These are phyloP conservation scores for Leucophenga maculata DNA, from an alignment of 2,888 invertebrate genomes.

Conservation along the genomic window DNA sequence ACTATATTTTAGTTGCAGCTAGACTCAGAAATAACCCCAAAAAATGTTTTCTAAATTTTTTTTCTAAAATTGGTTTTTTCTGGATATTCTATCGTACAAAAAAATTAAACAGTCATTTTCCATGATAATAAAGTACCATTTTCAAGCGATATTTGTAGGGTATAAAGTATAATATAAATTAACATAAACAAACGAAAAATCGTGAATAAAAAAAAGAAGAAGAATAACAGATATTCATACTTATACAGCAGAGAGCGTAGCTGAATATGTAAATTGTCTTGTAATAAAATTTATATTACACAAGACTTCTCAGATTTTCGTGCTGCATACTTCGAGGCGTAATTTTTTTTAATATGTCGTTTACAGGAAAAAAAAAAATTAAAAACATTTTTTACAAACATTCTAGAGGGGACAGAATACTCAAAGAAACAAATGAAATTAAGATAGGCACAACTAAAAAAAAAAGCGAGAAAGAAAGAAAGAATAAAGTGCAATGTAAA, in stretches of 20 bases:
- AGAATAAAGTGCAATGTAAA: constrained; percentile 33
- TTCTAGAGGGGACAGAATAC: constrained; percentile 41
- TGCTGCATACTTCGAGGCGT: no score
- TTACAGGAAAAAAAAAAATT: no score
- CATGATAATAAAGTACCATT: not conserved
- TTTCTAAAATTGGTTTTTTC: no score
- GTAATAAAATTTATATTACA: constrained; percentile 60
- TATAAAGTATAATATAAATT: constrained; percentile 62
- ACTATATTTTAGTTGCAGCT: no score
- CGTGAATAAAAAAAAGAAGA: constrained; percentile 50
- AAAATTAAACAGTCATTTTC: no score
- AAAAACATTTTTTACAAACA: constrained; percentile 60
- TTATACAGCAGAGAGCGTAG: constrained; percentile 50
- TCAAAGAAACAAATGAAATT: no score
- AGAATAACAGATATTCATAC: constrained; percentile 43
- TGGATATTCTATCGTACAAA: no score
- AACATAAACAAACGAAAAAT: constrained; percentile 59
- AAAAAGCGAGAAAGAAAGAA: constrained; percentile 46
- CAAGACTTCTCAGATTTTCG: no score
- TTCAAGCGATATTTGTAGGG: not conserved
- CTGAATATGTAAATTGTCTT: constrained; percentile 69
- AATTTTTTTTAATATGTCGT: no score
- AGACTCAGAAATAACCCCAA: no score
- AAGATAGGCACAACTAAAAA: constrained; percentile 34
- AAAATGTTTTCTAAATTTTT: no score